Conservation (phyloP, 2,888 invertebrate species). For the Cabera pusaria region DNA sequence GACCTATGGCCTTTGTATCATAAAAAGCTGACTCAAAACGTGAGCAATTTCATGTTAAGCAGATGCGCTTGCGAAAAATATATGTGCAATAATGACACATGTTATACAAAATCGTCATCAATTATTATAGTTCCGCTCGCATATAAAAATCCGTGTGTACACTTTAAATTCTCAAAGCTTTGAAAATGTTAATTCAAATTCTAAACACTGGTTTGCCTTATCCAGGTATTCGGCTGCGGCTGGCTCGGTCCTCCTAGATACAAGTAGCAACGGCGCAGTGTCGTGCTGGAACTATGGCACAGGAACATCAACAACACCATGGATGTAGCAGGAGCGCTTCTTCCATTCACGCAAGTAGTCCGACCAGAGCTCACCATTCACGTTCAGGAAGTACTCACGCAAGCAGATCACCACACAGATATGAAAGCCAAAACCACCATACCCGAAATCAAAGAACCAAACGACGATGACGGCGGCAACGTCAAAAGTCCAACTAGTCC, state of each 20-base stretch:
- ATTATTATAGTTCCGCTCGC: too few species aligned
- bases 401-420: constrained; percentile 49
- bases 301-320: constrained; percentile 80
- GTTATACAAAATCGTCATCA: too few species aligned
- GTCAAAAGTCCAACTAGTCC: constrained; percentile 12
- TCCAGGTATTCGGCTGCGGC: constrained; percentile 86
- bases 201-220: neutral
- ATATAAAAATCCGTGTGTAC: too few species aligned
- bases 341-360: constrained; percentile 74
- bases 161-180: too few species aligned
- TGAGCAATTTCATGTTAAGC: too few species aligned
- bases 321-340: constrained; percentile 77
- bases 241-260: constrained; percentile 86
- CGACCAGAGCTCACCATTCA: constrained; percentile 73
- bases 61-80: too few species aligned
- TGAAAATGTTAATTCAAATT: too few species aligned
- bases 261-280: constrained; percentile 86
- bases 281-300: constrained; percentile 82
- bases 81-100: too few species aligned
- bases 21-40: too few species aligned
- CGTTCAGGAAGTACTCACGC: constrained; percentile 72
- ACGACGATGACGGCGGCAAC: constrained; percentile 39
- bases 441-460: constrained; percentile 69
- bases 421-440: constrained; percentile 44
- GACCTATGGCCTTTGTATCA: too few species aligned